Conservation (phyloP, 2,888 invertebrate genomes). For the Hyposoter didymator region DNA sequence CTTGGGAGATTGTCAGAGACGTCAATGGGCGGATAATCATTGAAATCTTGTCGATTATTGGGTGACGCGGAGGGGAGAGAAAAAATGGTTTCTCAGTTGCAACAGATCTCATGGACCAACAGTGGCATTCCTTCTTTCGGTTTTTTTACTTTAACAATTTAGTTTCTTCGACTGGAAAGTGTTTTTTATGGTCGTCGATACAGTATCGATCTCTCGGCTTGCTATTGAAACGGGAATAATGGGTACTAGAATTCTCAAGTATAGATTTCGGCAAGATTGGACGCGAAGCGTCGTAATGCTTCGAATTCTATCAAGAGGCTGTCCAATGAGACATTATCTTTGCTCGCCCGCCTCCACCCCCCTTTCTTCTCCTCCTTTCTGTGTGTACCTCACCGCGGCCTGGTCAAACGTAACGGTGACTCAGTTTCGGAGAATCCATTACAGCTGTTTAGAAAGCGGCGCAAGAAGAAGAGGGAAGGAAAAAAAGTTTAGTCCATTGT, state of each 20-base stretch:
- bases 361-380: neutral
- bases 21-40: constrained; percentile 38
- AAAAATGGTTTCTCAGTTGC: constrained; percentile 35
- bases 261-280: constrained; percentile 55
- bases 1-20: constrained; percentile 44
- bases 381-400: constrained; percentile 24
- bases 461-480: constrained; percentile 55
- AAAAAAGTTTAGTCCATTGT: constrained; percentile 51
- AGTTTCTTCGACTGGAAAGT: constrained; percentile 21
- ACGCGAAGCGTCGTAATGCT: constrained; percentile 31
- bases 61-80: neutral
- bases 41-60: constrained; percentile 48
- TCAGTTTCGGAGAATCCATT: constrained; percentile 73
- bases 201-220: constrained; percentile 45
- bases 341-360: neutral
- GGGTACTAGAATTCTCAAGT: constrained; percentile 35
- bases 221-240: constrained; percentile 13
- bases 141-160: constrained; percentile 4
- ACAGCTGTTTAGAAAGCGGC: constrained; percentile 70
- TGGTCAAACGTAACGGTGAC: constrained; percentile 70
- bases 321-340: constrained; percentile 14
- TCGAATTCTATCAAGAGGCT: neutral
- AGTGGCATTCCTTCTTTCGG: constrained; percentile 41
- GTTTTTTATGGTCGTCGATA: constrained; percentile 39
- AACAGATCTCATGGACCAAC: constrained; percentile 20